These are phyloP conservation scores for cat (Felis catus) DNA, from an alignment of 2,113 vertebrate genomes.

Conservation along the genomic window DNA sequence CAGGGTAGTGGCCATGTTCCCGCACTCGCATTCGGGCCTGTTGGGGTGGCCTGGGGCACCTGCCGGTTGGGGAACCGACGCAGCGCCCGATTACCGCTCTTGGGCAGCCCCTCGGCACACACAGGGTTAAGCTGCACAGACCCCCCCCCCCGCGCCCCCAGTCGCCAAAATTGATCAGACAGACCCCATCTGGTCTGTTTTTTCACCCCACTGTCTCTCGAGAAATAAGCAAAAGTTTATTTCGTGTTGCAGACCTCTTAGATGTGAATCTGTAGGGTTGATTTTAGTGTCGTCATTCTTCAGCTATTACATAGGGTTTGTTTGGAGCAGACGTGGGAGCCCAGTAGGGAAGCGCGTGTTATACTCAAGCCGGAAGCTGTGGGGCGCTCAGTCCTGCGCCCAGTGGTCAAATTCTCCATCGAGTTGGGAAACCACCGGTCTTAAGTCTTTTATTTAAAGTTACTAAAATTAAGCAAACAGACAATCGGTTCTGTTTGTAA, in stretches of 20 bases:
- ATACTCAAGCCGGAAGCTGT: slow-evolving; percentile 69
- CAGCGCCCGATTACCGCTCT: background rate
- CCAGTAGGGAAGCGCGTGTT: slow-evolving; percentile 54
- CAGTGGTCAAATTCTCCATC: background rate
- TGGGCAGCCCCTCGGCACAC: background rate
- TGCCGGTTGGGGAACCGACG: background rate
- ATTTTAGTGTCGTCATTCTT: slow-evolving; percentile 59
- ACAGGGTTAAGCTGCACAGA: background rate
- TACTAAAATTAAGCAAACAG: slow-evolving; percentile 42
- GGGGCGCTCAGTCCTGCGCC: slow-evolving; percentile 69
- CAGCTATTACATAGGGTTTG: background rate
- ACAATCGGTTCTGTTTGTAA: background rate
- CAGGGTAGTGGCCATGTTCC: background rate
- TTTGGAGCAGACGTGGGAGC: slow-evolving; percentile 27
- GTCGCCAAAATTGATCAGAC: background rate
- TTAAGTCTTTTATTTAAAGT: slow-evolving; percentile 48
- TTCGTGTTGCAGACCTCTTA: background rate
- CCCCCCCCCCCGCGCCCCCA: background rate
- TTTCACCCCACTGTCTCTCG: background rate
- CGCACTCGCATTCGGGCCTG: background rate
- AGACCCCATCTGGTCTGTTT: background rate
- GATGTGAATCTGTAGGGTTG: background rate
- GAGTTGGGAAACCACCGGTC: background rate
- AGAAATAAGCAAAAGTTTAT: slow-evolving; percentile 53
- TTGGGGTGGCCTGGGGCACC: background rate